These are phyloP conservation scores for Notolabrus celidotus DNA, from an alignment of 2,797 vertebrate genomes.

Conservation along the genomic window DNA sequence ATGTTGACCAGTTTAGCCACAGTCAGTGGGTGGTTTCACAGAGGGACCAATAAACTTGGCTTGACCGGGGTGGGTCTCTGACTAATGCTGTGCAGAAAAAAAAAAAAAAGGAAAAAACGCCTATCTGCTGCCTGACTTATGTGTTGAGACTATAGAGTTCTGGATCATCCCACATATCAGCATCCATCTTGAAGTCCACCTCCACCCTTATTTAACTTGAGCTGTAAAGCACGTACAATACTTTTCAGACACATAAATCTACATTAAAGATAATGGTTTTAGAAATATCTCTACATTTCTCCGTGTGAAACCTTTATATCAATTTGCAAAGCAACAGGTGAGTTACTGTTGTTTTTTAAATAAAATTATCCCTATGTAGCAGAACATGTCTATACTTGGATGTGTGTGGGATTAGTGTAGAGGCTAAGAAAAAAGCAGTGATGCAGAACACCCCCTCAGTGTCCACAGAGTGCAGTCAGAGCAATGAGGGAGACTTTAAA, in stretches of 20 bases:
- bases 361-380: slow-evolving; percentile 37
- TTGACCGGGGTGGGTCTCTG: slow-evolving; percentile 56
- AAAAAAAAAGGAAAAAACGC: slow-evolving; percentile 24
- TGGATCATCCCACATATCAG: slow-evolving; percentile 51
- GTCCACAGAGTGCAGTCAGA: slow-evolving; percentile 59
- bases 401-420: slow-evolving; percentile 63
- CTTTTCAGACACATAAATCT: slow-evolving; percentile 58
- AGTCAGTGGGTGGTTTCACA: slow-evolving; percentile 51
- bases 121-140: slow-evolving; percentile 62
- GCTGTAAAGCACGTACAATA: slow-evolving; percentile 40
- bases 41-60: slow-evolving; percentile 57
- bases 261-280: slow-evolving; percentile 33
- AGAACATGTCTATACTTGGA: slow-evolving; percentile 36
- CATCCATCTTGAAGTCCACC: slow-evolving; percentile 47
- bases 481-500: slow-evolving; percentile 70
- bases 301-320: slow-evolving; percentile 27
- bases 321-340: slow-evolving; percentile 22
- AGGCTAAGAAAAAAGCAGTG: slow-evolving; percentile 48
- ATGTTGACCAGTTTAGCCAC: slow-evolving; percentile 30
- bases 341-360: slow-evolving; percentile 31
- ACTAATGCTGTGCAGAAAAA: slow-evolving; percentile 47
- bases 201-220: slow-evolving; percentile 17
- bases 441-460: slow-evolving; percentile 58
- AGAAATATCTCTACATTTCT: slow-evolving; percentile 29
- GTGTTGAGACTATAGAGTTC: slow-evolving; percentile 30